Evolutionary conservation across 2,113 vertebrate genomes (phyloP), one percentile per base, ranked within the genome.

Genomic region (Tragelaphus scriptus): DNA sequence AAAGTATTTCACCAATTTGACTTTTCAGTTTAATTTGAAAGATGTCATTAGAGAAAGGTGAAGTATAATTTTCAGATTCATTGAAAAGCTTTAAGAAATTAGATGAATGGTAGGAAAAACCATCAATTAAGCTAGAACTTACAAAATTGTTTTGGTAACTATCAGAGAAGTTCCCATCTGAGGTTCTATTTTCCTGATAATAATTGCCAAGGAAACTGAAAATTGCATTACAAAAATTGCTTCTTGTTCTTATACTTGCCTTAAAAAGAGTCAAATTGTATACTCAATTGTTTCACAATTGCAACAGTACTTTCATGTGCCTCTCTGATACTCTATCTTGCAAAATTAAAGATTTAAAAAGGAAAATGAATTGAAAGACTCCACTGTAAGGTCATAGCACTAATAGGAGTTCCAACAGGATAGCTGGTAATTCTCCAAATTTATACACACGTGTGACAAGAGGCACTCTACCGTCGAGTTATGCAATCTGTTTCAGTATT

Each of bases 401-500:
- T 53, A 88, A 85, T 23, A 94, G 19, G 14, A 7, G 9, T 68
- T 94, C 59, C 30, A 84, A 7, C 4, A 47, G 65, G 49, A 28
- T 47, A 30, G 55, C 79, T 91, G 86, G 59, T 53, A 93, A n/a
- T 88, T 92, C 44, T 86, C 75, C 56, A 47, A 49, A 85, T 85
- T 23, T 82, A 59, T 91, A 75, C 17, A 51, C 47, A 36, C 14
- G 7, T 21, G 36, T 65, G 90, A 58, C 55, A 93, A 63, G 94
- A 85, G 15, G 5, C 23, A 25, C 40, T 28, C 1, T 89, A 32
- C 19, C 8, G 12, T 2, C 1, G 68, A 94, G 28, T 86, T 92
- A 91, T 30, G 17, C 59, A 75, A 44, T 97, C 56, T 88, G 36
- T n/a, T 86, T 92, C 56, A 56, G 68, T 95, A 97, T 97, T 75